A percentile compares a stretch with the other conserved stretches of the same genome.
phyloP scores from a whole-genome alignment of 2,113 vertebrate genomes.

The Cervus canadensis region DNA sequence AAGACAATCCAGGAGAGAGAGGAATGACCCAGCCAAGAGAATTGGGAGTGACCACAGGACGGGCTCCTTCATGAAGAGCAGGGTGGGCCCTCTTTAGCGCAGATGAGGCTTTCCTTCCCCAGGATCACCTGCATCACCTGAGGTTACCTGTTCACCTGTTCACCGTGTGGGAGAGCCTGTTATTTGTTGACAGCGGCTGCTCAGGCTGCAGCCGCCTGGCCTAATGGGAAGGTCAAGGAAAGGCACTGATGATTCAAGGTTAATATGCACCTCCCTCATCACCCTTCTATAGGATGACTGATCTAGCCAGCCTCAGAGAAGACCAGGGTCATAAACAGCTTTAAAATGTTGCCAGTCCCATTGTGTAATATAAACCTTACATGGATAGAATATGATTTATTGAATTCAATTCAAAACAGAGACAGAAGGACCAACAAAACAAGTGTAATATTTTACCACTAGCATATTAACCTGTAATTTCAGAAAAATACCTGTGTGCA shows the following conservation, averaged over 20 bases:
- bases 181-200: neutral
- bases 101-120: neutral
- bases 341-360: neutral
- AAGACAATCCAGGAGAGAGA: neutral
- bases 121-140: neutral
- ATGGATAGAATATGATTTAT: neutral
- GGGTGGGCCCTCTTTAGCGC: neutral
- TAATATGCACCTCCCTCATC: neutral
- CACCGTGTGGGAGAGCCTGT: neutral
- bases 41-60: neutral
- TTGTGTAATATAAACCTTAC: neutral
- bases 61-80: neutral
- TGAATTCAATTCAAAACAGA: neutral
- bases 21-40: neutral
- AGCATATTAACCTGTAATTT: neutral
- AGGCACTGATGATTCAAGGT: neutral
- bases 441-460: neutral
- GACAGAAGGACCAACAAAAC: neutral
- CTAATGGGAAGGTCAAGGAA: neutral
- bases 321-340: neutral
- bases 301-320: neutral
- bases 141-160: neutral
- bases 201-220: neutral
- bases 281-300: neutral
- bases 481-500: neutral